Evolutionary conservation across 1,140 invertebrate species (phyloP).

Genomic region (Campodea augens): DNA sequence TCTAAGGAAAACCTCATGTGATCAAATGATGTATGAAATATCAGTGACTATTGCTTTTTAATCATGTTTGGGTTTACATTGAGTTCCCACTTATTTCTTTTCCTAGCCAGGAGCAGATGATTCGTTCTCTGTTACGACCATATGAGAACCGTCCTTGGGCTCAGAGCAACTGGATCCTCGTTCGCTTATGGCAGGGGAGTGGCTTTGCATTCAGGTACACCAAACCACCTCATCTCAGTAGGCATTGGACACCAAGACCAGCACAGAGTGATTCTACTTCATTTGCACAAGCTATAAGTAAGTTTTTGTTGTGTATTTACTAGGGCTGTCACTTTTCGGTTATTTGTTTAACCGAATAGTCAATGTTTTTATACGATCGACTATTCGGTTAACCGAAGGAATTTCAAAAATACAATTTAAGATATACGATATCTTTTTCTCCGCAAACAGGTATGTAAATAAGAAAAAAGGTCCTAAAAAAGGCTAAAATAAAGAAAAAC

Average conservation of each 20-base stretch:
- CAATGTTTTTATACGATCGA: neutral
- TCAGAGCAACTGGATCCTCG: slow-evolving; percentile 66
- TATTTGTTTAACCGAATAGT: slow-evolving; percentile 1
- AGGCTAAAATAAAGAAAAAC: no score
- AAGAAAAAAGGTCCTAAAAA: no score
- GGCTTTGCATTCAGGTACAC: slow-evolving; percentile 62
- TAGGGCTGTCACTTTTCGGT: slow-evolving; percentile 8
- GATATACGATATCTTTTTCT: no score
- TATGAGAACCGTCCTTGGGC: slow-evolving; percentile 71
- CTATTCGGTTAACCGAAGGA: no score
- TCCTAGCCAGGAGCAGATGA: slow-evolving; percentile 34
- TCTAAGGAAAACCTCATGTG: no score
- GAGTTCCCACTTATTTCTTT: no score
- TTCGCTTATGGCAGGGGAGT: slow-evolving; percentile 64
- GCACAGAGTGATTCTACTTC: slow-evolving; percentile 23
- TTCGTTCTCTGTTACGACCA: slow-evolving; percentile 45
- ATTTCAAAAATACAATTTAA: no score
- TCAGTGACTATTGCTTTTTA: neutral
- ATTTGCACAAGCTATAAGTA: slow-evolving; percentile 28
- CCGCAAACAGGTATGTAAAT: no score
- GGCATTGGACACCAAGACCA: slow-evolving; percentile 27
- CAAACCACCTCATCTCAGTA: slow-evolving; percentile 34
- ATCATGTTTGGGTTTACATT: no score
- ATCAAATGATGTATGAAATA: no score
- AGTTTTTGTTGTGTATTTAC: no score